These are phyloP conservation scores for Hyperoplus lanceolatus DNA, from an alignment of 2,797 vertebrate genomes.

Conservation along the genomic window DNA sequence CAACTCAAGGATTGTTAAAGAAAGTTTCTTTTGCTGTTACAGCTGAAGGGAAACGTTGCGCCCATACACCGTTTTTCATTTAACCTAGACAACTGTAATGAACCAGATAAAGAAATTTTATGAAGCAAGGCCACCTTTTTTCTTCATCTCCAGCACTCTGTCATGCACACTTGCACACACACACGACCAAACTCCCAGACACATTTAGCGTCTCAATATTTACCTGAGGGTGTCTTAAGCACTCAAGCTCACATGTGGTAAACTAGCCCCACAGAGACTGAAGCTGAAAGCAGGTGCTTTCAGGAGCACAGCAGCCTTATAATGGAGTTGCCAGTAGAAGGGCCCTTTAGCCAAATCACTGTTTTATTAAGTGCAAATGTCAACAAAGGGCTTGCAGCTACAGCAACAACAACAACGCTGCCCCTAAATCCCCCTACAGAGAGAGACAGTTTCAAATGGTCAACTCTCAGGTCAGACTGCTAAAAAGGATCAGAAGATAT, in stretches of 20 bases:
- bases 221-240: slow-evolving; percentile 41
- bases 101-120: neutral
- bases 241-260: slow-evolving; percentile 36
- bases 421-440: neutral
- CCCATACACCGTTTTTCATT: neutral
- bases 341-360: slow-evolving; percentile 50
- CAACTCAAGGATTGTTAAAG: neutral
- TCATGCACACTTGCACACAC: slow-evolving; percentile 4
- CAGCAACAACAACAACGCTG: slow-evolving; percentile 14
- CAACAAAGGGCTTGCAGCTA: slow-evolving; percentile 45
- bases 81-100: neutral
- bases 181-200: slow-evolving; percentile 21
- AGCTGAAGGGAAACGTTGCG: neutral
- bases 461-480: slow-evolving; percentile 17
- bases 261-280: slow-evolving; percentile 37
- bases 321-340: slow-evolving; percentile 53
- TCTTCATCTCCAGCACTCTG: neutral
- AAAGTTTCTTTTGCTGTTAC: neutral
- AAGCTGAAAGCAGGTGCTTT: slow-evolving; percentile 38
- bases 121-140: neutral
- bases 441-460: slow-evolving; percentile 39
- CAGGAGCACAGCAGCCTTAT: slow-evolving; percentile 31
- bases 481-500: slow-evolving; percentile 36
- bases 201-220: slow-evolving; percentile 48
- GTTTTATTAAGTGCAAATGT: slow-evolving; percentile 64